phyloP scores from a whole-genome alignment of 1,140 invertebrate genomes.

The Lucilia cuprina region DNA sequence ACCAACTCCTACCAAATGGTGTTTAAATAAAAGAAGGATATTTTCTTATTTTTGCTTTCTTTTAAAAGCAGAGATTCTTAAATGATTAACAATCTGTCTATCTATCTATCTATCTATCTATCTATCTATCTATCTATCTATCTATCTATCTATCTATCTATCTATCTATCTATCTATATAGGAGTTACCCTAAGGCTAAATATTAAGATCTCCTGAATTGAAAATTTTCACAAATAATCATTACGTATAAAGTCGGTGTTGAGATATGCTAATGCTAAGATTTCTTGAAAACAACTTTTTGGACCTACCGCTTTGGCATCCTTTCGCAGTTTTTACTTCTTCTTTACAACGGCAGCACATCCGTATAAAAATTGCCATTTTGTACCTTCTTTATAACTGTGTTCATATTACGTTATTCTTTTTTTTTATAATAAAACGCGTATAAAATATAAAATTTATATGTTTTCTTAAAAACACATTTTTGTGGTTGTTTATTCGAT shows the following conservation, averaged over 20 bases:
- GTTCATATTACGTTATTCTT: background rate
- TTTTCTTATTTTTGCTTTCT: background rate
- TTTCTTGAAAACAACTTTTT: background rate
- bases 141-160: too few relatives aligned
- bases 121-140: too few relatives aligned
- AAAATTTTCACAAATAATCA: too few relatives aligned
- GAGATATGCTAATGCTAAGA: background rate
- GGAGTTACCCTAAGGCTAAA: too few relatives aligned
- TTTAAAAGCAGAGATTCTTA: background rate
- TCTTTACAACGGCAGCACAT: background rate
- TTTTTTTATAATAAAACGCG: background rate
- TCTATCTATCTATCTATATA: too few relatives aligned
- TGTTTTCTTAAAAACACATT: background rate
- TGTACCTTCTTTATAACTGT: constrained; percentile 2
- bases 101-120: too few relatives aligned
- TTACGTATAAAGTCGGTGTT: too few relatives aligned
- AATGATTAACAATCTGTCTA: background rate
- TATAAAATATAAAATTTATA: constrained; percentile 1
- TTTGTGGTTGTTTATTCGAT: background rate
- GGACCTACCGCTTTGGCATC: background rate
- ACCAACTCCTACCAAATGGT: background rate
- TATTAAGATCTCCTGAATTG: too few relatives aligned
- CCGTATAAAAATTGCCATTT: background rate
- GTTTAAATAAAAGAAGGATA: background rate
- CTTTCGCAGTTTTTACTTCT: background rate